Evolutionary conservation across 2,113 vertebrate species (phyloP), one percentile per base, ranked within the genome.

Genomic region (Uria lomvia): DNA sequence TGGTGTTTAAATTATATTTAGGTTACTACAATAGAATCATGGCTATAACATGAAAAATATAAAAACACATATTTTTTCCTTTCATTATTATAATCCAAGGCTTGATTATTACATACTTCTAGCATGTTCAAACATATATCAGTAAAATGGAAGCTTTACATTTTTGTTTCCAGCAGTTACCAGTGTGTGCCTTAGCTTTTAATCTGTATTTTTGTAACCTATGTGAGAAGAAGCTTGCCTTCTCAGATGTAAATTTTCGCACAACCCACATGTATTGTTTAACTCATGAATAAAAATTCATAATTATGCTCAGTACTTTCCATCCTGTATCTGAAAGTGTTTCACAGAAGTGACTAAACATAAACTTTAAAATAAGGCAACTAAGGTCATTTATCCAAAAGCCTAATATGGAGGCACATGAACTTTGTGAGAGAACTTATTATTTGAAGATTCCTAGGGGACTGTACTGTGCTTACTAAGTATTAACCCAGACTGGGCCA

Each of bases 111-210:
- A 96, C 96, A 96, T 95, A 93, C 71, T 97, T 97, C 88, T 98
- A 97, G 97, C 94, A 94, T 97, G 96, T 98, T 98, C 94, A 97
- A 98, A 98, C 90, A 97, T 88, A 85, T 24, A 45, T 86, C 95
- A 97, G 96, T 98, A 97, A 97, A 98, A 95, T 98, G 94, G 94
- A 98, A 98, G 95, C 92, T 98, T 70, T 82, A 36, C 47, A 17
- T n/a, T 56, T 84, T 97, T 96, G 92, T 95, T 95, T 97, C 95
- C 96, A 97, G 97, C 96, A 98, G 96, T 97, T 98, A 97, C 95
- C 96, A 98, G 97, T 98, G 97, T 97, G 84, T 96, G 53, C 50
- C 18, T 91, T 67, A 85, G 26, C 34, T 73, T 82, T 68, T 67
- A 40, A 89, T 45, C 76, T 68, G 24, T 30, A 24, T 86, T 92